Evolutionary conservation across 2,888 invertebrate genomes (phyloP).

Genomic region (Sepiola atlantica): DNA sequence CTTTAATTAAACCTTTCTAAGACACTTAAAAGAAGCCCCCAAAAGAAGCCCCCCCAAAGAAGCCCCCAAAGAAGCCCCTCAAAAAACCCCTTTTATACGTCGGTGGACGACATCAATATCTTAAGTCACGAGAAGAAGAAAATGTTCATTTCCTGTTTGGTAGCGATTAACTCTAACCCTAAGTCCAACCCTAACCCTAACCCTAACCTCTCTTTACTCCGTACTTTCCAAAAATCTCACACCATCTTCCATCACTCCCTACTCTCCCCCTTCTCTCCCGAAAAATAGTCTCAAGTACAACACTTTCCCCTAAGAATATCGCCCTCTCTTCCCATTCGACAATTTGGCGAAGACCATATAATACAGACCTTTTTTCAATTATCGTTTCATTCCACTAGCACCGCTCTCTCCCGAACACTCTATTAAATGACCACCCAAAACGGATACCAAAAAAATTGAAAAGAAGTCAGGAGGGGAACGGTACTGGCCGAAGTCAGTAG

Average conservation of each 20-base stretch:
- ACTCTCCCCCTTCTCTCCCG: background rate
- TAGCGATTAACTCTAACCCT: too few species aligned
- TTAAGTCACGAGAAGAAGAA: background rate
- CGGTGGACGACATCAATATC: background rate
- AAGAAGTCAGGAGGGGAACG: background rate
- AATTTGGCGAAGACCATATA: background rate
- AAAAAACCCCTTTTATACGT: background rate
- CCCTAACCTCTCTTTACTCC: too few species aligned
- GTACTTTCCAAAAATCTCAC: background rate
- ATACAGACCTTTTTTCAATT: background rate
- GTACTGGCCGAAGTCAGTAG: background rate
- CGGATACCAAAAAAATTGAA: background rate
- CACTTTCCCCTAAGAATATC: conserved; percentile 9
- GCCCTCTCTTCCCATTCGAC: background rate
- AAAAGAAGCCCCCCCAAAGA: background rate
- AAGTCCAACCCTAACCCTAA: too few species aligned
- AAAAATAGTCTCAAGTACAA: background rate
- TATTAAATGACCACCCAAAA: background rate
- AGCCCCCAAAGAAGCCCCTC: background rate
- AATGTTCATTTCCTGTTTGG: conserved; percentile 23
- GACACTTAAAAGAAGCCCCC: background rate
- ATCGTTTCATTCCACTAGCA: background rate
- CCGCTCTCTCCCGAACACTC: background rate
- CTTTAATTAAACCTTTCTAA: background rate
- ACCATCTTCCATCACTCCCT: background rate